Conservation (phyloP, 2,797 vertebrate genomes). For the Dermochelys coriacea region DNA sequence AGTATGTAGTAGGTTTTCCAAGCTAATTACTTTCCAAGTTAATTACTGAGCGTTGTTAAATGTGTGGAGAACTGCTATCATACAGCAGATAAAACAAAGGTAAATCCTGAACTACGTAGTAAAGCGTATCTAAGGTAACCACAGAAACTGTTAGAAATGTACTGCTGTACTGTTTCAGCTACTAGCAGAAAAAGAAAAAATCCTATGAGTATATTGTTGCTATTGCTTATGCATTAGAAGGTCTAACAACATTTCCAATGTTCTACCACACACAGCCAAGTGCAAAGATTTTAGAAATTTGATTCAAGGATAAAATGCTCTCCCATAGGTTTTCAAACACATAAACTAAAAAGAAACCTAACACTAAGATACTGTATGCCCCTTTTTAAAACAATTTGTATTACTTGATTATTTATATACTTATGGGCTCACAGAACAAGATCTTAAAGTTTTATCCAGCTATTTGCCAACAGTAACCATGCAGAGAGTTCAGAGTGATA, state of each 20-base stretch:
- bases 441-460: neutral
- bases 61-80: neutral
- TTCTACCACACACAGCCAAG: neutral
- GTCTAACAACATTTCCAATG: neutral
- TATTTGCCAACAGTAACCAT: neutral
- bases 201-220: neutral
- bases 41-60: neutral
- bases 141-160: neutral
- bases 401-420: neutral
- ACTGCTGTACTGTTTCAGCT: neutral
- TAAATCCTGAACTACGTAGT: neutral
- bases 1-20: neutral
- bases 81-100: neutral
- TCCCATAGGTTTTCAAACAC: neutral
- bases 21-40: neutral
- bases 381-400: neutral
- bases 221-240: neutral
- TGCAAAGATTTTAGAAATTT: neutral
- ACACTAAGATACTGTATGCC: neutral
- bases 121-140: neutral
- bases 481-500: neutral
- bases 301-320: neutral
- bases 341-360: fast-evolving
- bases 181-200: neutral
- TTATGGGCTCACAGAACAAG: neutral